phyloP scores from a whole-genome alignment of 23 tunicate species.

The Styela clava region DNA sequence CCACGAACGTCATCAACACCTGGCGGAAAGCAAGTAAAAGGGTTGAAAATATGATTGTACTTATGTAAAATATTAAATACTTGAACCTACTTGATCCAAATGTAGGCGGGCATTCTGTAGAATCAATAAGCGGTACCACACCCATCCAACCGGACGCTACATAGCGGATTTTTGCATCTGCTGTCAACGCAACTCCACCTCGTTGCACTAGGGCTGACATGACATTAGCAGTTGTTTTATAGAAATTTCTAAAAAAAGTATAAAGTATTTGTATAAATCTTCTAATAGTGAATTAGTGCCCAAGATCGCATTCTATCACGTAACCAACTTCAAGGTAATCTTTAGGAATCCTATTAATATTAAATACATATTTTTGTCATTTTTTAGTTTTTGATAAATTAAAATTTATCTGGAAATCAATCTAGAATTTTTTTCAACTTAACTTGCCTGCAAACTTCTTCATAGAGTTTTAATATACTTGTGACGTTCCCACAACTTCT shows the following conservation, averaged over 20 bases:
- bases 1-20: constrained; percentile 83
- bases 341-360: too few relatives aligned
- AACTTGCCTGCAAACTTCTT: constrained; percentile 41
- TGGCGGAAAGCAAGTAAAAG: too few relatives aligned
- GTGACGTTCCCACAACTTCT: neutral
- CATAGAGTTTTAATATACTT: constrained; percentile 17
- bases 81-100: constrained; percentile 67
- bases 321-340: too few relatives aligned
- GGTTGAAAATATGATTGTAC: neutral
- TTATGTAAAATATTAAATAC: too few relatives aligned
- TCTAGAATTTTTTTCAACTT: too few relatives aligned
- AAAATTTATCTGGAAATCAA: too few relatives aligned
- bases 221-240: constrained; percentile 9
- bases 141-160: constrained; percentile 59
- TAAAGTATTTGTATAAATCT: neutral
- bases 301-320: neutral
- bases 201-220: constrained; percentile 27
- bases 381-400: too few relatives aligned
- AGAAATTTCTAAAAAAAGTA: constrained; percentile 34
- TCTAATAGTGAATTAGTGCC: too few relatives aligned
- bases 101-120: constrained; percentile 90
- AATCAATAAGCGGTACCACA: constrained; percentile 80
- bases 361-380: too few relatives aligned
- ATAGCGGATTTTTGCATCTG: constrained; percentile 46
- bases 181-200: constrained; percentile 47